A percentile compares a stretch with the other conserved stretches of the same genome.
phyloP scores from a whole-genome alignment of 2,888 invertebrate genomes.

The Malachius bipustulatus region DNA sequence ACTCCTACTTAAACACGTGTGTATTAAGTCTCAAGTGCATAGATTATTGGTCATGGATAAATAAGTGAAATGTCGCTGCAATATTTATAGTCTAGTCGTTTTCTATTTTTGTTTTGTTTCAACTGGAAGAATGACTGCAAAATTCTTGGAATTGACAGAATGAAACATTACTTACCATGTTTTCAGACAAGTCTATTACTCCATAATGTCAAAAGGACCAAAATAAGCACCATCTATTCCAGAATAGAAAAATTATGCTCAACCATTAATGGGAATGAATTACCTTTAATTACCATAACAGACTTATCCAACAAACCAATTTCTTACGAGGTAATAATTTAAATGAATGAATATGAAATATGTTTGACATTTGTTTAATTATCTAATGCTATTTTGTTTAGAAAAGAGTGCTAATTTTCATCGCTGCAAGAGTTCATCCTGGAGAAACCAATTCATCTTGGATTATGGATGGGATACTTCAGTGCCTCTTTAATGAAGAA shows the following conservation, averaged over 20 bases:
- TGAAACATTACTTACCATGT: background rate
- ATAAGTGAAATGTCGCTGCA: too few species aligned
- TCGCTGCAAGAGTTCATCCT: conserved; percentile 74
- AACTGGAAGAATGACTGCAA: too few species aligned
- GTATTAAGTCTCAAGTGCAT: too few species aligned
- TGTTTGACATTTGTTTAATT: background rate
- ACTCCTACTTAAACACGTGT: too few species aligned
- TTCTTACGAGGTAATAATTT: background rate
- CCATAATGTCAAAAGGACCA: background rate
- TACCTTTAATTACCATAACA: conserved; percentile 1
- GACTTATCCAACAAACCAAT: background rate
- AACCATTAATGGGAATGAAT: background rate
- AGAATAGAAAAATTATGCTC: background rate
- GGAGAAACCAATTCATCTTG: conserved; percentile 82
- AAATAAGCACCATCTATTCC: background rate
- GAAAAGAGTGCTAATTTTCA: conserved; percentile 57
- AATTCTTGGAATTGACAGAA: too few species aligned
- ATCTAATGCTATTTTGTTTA: conserved; percentile 17
- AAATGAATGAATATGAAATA: background rate
- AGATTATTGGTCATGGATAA: too few species aligned
- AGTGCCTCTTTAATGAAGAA: conserved; percentile 48
- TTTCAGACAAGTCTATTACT: background rate
- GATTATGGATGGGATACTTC: conserved; percentile 74
- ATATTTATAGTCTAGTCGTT: too few species aligned
- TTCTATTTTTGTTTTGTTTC: too few species aligned